A percentile compares a stretch with the other conserved stretches of the same genome.
Evolutionary conservation across 2,113 vertebrate genomes (phyloP).

Genomic region (Chloroceryle aenea): DNA sequence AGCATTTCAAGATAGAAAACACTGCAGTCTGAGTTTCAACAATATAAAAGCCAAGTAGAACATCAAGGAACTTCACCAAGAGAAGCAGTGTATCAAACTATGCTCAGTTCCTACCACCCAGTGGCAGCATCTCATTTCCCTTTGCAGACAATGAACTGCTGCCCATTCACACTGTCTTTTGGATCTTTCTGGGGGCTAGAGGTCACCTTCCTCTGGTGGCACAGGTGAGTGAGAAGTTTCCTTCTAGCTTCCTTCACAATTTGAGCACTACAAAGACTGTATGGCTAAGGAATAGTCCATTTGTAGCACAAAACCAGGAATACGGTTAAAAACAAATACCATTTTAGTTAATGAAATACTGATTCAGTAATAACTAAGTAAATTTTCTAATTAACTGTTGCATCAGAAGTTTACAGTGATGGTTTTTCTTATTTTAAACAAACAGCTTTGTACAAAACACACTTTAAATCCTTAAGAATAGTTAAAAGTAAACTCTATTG

Average conservation of each 20-base stretch:
- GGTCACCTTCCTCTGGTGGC: background rate
- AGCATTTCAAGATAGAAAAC: background rate
- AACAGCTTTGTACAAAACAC: background rate
- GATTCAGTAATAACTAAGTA: background rate
- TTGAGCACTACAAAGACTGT: background rate
- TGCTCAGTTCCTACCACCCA: slow-evolving; percentile 31
- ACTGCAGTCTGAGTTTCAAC: background rate
- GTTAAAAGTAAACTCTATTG: background rate
- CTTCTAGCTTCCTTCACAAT: background rate
- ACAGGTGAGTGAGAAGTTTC: background rate
- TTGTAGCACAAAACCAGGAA: background rate
- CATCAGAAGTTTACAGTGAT: background rate
- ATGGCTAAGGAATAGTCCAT: background rate
- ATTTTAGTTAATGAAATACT: background rate
- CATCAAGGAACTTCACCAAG: background rate
- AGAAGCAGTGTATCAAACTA: background rate
- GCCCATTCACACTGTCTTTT: background rate
- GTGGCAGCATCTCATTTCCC: background rate
- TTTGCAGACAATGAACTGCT: background rate
- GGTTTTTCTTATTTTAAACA: background rate
- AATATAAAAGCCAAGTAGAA: background rate
- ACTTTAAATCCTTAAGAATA: background rate
- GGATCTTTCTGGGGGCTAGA: background rate
- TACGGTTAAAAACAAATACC: background rate
- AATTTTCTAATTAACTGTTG: background rate